Evolutionary conservation across 2,888 invertebrate genomes (phyloP).

Genomic region (Cheilosia vulpina): DNA sequence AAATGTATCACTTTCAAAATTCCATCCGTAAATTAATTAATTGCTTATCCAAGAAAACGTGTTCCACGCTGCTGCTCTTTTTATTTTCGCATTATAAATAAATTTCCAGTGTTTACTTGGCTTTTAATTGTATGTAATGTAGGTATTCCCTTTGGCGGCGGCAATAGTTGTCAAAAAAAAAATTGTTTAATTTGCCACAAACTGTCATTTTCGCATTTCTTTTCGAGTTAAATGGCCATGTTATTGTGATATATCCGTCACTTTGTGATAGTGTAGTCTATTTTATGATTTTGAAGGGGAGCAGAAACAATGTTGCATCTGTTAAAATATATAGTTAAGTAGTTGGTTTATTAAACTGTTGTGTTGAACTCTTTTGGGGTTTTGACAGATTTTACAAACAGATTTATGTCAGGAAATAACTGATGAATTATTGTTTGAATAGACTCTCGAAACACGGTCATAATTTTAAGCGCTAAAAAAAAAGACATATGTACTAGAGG

Average conservation of each 20-base stretch:
- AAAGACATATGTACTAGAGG: too few relatives aligned
- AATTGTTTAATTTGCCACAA: not conserved
- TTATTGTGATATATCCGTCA: not conserved
- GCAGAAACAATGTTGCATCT: too few relatives aligned
- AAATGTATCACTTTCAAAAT: constrained; percentile 68
- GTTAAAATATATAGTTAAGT: too few relatives aligned
- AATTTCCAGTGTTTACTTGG: not conserved
- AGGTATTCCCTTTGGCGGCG: not conserved
- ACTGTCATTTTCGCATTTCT: constrained; percentile 1
- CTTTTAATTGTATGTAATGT: not conserved
- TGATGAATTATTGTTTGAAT: too few relatives aligned
- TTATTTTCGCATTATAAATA: not conserved
- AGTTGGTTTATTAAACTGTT: too few relatives aligned
- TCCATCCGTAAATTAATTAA: constrained; percentile 61
- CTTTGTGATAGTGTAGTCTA: not conserved
- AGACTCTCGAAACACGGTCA: too few relatives aligned
- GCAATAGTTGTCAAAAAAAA: not conserved
- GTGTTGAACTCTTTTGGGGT: too few relatives aligned
- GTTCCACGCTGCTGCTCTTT: constrained; percentile 20
- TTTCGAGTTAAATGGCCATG: not conserved
- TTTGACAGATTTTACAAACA: too few relatives aligned
- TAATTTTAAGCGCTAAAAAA: too few relatives aligned
- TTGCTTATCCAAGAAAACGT: constrained; percentile 60
- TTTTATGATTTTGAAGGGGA: not conserved
- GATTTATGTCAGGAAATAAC: too few relatives aligned